These are phyloP conservation scores for Tanytarsus gracilentus DNA, from an alignment of 2,888 invertebrate genomes.

Conservation along the genomic window DNA sequence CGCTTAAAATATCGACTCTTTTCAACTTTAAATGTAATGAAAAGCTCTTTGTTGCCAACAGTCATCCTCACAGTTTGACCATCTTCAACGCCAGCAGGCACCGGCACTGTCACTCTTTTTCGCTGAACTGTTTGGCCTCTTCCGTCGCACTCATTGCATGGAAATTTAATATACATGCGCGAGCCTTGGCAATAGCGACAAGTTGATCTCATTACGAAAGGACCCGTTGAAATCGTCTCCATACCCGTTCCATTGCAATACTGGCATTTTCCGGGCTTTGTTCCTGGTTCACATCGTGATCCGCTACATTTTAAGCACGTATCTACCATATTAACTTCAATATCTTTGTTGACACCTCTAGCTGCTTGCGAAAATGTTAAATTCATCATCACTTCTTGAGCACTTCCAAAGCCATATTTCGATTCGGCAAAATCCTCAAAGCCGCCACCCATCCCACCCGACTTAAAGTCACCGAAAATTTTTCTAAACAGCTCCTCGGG, in stretches of 20 bases:
- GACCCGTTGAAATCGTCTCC: slow-evolving; percentile 84
- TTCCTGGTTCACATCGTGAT: slow-evolving; percentile 79
- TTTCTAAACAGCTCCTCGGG: slow-evolving; percentile 94
- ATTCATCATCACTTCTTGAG: slow-evolving; percentile 86
- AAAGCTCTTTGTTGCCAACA: slow-evolving; percentile 83
- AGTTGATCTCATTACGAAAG: slow-evolving; percentile 94
- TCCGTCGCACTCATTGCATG: slow-evolving; percentile 87
- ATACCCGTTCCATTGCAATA: slow-evolving; percentile 96
- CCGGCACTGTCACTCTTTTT: slow-evolving; percentile 81
- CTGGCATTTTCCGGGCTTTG: slow-evolving; percentile 77
- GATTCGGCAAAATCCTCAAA: slow-evolving; percentile 84
- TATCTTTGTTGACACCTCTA: slow-evolving; percentile 88
- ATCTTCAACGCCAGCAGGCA: slow-evolving; percentile 93
- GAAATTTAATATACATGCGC: slow-evolving; percentile 77
- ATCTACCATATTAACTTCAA: slow-evolving; percentile 85
- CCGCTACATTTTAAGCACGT: slow-evolving; percentile 86
- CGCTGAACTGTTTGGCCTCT: slow-evolving; percentile 85
- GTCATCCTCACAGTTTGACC: slow-evolving; percentile 94
- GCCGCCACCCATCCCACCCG: slow-evolving; percentile 50
- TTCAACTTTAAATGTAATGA: slow-evolving; percentile 87
- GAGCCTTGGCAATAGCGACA: slow-evolving; percentile 86
- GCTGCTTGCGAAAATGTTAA: slow-evolving; percentile 91
- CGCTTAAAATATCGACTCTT: slow-evolving; percentile 81
- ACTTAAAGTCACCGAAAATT: slow-evolving; percentile 74
- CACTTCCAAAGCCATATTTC: slow-evolving; percentile 80